phyloP scores from a whole-genome alignment of 2,113 vertebrate species.

The Stegastes partitus region DNA sequence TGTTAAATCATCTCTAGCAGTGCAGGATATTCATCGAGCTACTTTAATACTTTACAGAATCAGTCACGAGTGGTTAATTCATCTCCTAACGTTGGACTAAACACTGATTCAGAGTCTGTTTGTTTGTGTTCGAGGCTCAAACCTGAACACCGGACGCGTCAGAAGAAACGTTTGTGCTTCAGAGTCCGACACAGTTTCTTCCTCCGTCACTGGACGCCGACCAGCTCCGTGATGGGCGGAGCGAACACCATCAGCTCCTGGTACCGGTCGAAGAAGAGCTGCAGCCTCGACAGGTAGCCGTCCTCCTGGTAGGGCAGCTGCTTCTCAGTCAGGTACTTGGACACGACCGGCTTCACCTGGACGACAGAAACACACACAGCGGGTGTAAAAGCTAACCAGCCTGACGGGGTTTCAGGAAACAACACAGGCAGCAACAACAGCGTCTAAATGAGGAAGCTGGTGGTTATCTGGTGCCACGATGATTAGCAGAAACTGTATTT shows the following conservation, averaged over 20 bases:
- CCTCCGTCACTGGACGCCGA: slow-evolving; percentile 89
- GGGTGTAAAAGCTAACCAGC: too few relatives aligned
- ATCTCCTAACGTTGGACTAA: background rate
- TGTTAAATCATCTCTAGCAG: background rate
- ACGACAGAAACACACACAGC: background rate
- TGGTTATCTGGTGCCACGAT: too few relatives aligned
- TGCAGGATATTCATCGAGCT: background rate
- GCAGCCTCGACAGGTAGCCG: slow-evolving; percentile 88
- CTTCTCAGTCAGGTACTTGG: slow-evolving; percentile 88
- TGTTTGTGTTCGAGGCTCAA: background rate
- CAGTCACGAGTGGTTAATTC: background rate
- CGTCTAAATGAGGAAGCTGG: too few relatives aligned
- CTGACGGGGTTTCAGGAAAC: too few relatives aligned
- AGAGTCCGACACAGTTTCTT: background rate
- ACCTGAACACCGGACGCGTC: background rate
- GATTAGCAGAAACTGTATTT: too few relatives aligned
- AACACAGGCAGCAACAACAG: too few relatives aligned
- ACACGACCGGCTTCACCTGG: slow-evolving; percentile 94
- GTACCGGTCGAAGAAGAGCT: slow-evolving; percentile 88
- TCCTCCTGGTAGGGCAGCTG: slow-evolving; percentile 92
- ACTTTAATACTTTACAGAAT: background rate
- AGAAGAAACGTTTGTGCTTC: slow-evolving; percentile 29
- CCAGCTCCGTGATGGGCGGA: slow-evolving; percentile 91
- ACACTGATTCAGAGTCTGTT: background rate
- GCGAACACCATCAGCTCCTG: slow-evolving; percentile 94